Conservation (phyloP, 2,888 invertebrate genomes). For the Camponotus fellah region DNA sequence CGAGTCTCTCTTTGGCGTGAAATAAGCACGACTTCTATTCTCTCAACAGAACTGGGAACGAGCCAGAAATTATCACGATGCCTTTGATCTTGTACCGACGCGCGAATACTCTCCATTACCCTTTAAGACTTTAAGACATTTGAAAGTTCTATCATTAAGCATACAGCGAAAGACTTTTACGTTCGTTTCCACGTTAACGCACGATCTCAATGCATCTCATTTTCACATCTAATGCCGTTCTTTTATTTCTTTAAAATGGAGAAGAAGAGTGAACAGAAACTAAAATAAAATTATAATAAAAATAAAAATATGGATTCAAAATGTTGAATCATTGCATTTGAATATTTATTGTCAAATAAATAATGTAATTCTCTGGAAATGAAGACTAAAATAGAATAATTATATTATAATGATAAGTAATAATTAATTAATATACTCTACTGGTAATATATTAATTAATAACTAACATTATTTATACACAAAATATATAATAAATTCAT, state of each 20-base stretch:
- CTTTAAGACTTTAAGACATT: slow-evolving; percentile 28
- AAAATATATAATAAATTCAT: too few species aligned
- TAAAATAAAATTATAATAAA: background rate
- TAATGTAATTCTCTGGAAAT: slow-evolving; percentile 1
- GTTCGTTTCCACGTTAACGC: slow-evolving; percentile 25
- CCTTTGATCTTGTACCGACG: slow-evolving; percentile 38
- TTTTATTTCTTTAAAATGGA: background rate
- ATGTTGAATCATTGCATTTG: background rate
- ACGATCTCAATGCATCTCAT: slow-evolving; percentile 7
- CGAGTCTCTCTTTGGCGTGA: slow-evolving; percentile 12
- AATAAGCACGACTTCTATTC: slow-evolving; percentile 28
- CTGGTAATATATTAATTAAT: background rate
- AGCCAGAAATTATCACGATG: slow-evolving; percentile 33
- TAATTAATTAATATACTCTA: background rate
- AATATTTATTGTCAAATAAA: background rate
- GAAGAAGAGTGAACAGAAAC: background rate
- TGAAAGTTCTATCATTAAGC: slow-evolving; percentile 36
- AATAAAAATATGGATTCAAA: background rate
- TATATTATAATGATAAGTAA: background rate
- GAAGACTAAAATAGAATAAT: background rate
- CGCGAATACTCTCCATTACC: slow-evolving; percentile 26
- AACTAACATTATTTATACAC: background rate
- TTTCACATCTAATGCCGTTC: background rate
- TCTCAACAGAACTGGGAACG: slow-evolving; percentile 20
- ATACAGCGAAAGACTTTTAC: slow-evolving; percentile 1